A percentile compares a stretch with the other conserved stretches of the same genome.
phyloP scores from a whole-genome alignment of 2,888 invertebrate species.

The Perithous albicinctus region DNA sequence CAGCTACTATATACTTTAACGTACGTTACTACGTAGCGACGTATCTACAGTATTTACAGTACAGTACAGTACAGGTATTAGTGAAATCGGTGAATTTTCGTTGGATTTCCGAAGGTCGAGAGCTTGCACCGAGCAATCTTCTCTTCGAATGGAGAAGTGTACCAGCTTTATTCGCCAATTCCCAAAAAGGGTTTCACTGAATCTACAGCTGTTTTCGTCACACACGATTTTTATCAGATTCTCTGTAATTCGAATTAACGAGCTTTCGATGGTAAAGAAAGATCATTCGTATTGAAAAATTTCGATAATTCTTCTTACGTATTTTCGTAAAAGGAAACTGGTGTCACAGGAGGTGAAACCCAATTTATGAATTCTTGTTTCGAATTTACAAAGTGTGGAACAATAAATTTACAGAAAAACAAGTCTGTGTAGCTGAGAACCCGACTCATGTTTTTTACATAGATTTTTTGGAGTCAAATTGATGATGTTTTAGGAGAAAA shows the following conservation, averaged over 20 bases:
- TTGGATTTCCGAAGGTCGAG: constrained; percentile 19
- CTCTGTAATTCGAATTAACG: too few species aligned
- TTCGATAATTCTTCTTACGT: too few species aligned
- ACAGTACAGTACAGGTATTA: background rate
- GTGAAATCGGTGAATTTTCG: constrained; percentile 15
- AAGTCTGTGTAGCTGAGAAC: too few species aligned
- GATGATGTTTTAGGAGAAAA: too few species aligned
- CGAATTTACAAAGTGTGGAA: too few species aligned
- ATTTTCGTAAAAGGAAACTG: too few species aligned
- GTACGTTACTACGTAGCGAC: constrained; percentile 24
- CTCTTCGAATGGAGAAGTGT: background rate
- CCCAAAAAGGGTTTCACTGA: background rate
- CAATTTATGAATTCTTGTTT: background rate
- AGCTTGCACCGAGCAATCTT: background rate
- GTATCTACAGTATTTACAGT: constrained; percentile 31
- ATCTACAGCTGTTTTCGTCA: background rate
- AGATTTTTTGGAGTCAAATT: background rate
- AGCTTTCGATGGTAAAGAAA: too few species aligned
- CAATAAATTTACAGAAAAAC: too few species aligned
- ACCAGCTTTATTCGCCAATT: background rate
- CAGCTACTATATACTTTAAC: background rate
- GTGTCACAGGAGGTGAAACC: too few species aligned
- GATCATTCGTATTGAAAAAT: too few species aligned
- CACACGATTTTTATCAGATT: background rate
- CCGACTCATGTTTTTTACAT: background rate